Evolutionary conservation across 1,140 invertebrate genomes (phyloP), one percentile per base, ranked within the genome.

Genomic region (Maniola jurtina): DNA sequence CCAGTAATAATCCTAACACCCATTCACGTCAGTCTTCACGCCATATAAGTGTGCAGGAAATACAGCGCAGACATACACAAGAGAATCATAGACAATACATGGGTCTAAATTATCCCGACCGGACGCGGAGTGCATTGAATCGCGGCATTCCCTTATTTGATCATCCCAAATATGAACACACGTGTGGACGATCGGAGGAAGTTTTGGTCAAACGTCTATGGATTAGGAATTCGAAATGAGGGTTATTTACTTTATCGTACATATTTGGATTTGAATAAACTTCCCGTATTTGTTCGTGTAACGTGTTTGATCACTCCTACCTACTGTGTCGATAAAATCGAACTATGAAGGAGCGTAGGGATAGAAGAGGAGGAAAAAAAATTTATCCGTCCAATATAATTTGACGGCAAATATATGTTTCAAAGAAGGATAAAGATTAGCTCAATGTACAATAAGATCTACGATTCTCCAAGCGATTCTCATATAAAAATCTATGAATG

Each of bases 121-220:
- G 80, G 78, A 83, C 66, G 77, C 58, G 42, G 77, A 77, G 73
- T 79, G 79, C 80, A 81, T 76, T 79, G 78, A 76, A 76, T 80
- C 72, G 66, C 65, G 62, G 68, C 70, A 66, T 75, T 77, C 76
- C 80, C 80, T 70, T 77, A 79, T 74, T 66, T 52, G 72, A 61
- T 61, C 52, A 54, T 40, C 56, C 72, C 77, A 72, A 80, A 80
- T 76, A 76, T 56, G 75, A 71, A 59, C 40, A 66, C 71, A 71
- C 73, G 77, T 77, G 78, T 70, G 66, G 56, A 66, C 64, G 42
- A 57, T 40, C 33, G 10, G 56, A 75, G 71, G 76, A 72, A 75
- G 76, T 66, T 77, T 70, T 72, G 66, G 70, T 70, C 61, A 62
- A 66, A 60, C 60, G 45, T 62, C 16, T 57, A 61, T 61, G 33